These are phyloP conservation scores for Epiblema foenella DNA, from an alignment of 2,888 invertebrate species.

Conservation along the genomic window DNA sequence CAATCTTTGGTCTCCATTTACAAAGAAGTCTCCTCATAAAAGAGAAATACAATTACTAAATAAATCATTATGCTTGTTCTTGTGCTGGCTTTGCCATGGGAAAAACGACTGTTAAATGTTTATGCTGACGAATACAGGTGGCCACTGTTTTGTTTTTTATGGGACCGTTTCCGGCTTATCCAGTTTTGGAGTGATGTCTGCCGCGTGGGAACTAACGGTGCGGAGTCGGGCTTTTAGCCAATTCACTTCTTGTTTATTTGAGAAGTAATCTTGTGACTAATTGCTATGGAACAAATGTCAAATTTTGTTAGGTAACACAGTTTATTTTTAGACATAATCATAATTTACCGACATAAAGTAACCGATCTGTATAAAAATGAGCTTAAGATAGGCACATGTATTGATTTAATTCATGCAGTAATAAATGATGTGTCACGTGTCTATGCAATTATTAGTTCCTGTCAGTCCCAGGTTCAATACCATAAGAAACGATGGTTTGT, in stretches of 20 bases:
- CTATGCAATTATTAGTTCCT: too few relatives aligned
- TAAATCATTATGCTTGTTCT: constrained; percentile 3
- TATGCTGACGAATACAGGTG: constrained; percentile 57
- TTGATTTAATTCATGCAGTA: not conserved
- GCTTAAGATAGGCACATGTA: too few relatives aligned
- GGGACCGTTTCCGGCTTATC: constrained; percentile 75
- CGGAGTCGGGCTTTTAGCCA: constrained; percentile 18
- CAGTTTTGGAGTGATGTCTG: constrained; percentile 74
- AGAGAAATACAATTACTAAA: constrained; percentile 12
- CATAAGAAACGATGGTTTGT: not conserved
- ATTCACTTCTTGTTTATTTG: constrained; percentile 24
- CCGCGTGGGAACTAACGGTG: constrained; percentile 78
- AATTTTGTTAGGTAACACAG: too few relatives aligned
- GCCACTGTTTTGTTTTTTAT: constrained; percentile 56
- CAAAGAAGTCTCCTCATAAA: constrained; percentile 1
- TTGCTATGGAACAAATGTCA: not conserved
- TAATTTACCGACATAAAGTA: too few relatives aligned
- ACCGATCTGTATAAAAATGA: too few relatives aligned
- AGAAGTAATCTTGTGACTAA: constrained; percentile 16
- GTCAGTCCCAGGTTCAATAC: too few relatives aligned
- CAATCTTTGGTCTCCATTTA: not conserved
- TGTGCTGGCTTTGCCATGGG: constrained; percentile 9
- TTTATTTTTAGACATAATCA: too few relatives aligned
- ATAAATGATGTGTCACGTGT: not conserved
- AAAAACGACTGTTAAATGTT: constrained; percentile 38